phyloP scores from a whole-genome alignment of 1,140 invertebrate genomes.

The Pararge aegeria region DNA sequence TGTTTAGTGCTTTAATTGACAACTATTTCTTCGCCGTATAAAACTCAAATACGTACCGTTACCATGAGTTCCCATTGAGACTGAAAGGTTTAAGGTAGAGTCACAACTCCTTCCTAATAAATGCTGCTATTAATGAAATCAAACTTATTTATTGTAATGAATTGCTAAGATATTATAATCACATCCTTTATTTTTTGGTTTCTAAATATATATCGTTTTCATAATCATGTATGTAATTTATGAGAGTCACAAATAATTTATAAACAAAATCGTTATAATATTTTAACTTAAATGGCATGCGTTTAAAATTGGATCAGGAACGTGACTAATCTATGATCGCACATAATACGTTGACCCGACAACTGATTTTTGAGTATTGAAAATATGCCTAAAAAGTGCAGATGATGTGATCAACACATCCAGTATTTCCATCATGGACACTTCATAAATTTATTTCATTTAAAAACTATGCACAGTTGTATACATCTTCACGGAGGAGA shows the following conservation, averaged over 20 bases:
- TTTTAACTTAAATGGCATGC: conserved; percentile 12
- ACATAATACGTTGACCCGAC: no score
- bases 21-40: conserved; percentile 9
- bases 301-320: conserved; percentile 39
- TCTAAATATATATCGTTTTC: conserved; percentile 15
- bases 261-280: conserved; percentile 14
- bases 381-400: no score
- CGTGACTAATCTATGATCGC: no score
- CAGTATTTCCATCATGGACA: no score
- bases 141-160: conserved; percentile 10
- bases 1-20: neutral
- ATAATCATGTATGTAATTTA: conserved; percentile 22
- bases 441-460: no score
- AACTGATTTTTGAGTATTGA: no score
- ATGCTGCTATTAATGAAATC: conserved; percentile 7
- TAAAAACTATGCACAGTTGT: no score
- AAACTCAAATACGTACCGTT: conserved; percentile 28
- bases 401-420: no score
- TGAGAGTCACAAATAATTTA: conserved; percentile 24
- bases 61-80: conserved; percentile 31
- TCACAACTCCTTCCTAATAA: neutral
- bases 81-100: conserved; percentile 19
- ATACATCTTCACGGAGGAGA: no score
- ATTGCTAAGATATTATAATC: neutral
- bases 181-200: neutral